Evolutionary conservation across 2,797 vertebrate species (phyloP), one percentile per base, ranked within the genome.

Genomic region (Dallia pectoralis): DNA sequence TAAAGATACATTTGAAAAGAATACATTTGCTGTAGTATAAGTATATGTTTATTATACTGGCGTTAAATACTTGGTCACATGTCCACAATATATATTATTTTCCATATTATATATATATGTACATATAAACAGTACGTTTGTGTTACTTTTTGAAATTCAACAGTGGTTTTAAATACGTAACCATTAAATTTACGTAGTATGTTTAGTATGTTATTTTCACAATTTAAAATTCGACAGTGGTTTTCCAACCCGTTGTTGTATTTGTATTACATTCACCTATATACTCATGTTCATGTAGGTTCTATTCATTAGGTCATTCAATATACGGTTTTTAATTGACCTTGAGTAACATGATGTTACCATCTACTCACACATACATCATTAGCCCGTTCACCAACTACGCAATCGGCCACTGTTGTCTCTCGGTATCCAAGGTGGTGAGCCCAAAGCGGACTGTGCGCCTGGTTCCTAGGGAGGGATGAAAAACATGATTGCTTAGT

Each of bases 401-500:
- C n/a, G 53, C 53, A 25, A 18, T n/a, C 14, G 22, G 78, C 76
- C 73, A 49, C 69, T 87, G 86, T 91, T 90, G 84, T 90, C 73
- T 78, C 67, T 72, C 70, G 77, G 92, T 93, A 92, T 91, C 92
- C 90, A 92, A 72, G 86, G 87, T 75, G 85, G 67, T 78, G 73
- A 67, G 81, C 87, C 81, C 91, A 76, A 18, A 85, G 85, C 88
- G 81, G 80, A 53, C 77, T 51, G 61, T 72, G 67, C 63, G 69
- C 73, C 74, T 64, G 79, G 82, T 87, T 88, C 87, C 80, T 73
- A 74, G 77, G 75, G 79, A 69, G 80, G 63, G 44, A 82, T 81
- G 76, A 86, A 87, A 91, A 93, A 93, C 92, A 93, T 92, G 82
- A 53, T 1, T 82, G 81, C 80, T 87, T 79, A 85, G 77, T 70